A percentile compares a stretch with the other conserved stretches of the same genome.
Evolutionary conservation across 2,113 vertebrate species (phyloP).

Genomic region (Muntiacus muntjak): DNA sequence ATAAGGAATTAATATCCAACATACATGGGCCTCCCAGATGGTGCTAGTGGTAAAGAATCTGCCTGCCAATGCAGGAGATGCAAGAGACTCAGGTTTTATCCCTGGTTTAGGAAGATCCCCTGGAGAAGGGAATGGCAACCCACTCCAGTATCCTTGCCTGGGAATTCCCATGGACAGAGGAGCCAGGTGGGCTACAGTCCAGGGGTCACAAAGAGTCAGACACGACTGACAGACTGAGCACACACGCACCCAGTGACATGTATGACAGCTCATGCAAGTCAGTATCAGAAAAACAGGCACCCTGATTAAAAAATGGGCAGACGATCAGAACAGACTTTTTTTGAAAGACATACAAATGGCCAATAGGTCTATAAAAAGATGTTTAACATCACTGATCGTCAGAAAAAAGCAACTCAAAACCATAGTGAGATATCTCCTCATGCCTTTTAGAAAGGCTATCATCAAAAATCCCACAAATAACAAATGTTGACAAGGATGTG

Average conservation of each 20-base stretch:
- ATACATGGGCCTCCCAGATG: background rate
- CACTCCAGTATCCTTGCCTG: background rate
- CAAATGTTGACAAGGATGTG: background rate
- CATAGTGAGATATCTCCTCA: background rate
- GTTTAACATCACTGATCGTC: background rate
- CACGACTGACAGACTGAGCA: background rate
- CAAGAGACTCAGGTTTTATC: background rate
- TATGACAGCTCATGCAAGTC: background rate
- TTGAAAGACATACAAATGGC: background rate
- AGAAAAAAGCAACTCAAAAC: background rate
- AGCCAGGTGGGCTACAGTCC: background rate
- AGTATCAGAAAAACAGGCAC: background rate
- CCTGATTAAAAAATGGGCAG: background rate
- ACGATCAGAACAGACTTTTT: background rate
- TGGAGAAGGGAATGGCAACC: background rate
- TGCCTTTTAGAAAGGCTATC: background rate
- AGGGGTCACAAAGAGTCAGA: accelerated
- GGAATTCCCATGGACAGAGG: background rate
- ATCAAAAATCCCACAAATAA: background rate
- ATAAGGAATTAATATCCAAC: background rate
- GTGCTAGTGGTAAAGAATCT: background rate
- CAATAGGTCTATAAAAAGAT: background rate
- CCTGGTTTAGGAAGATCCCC: background rate
- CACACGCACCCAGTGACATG: accelerated
- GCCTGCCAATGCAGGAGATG: background rate